Evolutionary conservation across 1,140 invertebrate genomes (phyloP).

Genomic region (Portunus trituberculatus): DNA sequence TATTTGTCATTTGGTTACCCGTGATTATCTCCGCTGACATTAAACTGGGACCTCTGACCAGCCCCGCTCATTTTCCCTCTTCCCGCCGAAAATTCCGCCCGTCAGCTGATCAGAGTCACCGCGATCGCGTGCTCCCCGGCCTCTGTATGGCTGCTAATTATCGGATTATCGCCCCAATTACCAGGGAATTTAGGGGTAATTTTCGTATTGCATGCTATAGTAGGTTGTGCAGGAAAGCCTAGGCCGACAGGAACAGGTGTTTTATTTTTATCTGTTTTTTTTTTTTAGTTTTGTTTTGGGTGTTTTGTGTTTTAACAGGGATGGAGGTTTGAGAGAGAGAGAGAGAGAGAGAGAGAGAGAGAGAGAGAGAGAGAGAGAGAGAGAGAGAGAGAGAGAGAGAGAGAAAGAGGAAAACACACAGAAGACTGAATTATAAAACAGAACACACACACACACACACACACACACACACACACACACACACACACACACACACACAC

Average conservation of each 20-base stretch:
- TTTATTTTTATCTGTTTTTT: too few relatives aligned
- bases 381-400: constrained; percentile 53
- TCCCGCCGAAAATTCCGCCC: neutral
- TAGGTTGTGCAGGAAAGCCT: neutral
- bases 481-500: constrained; percentile 45
- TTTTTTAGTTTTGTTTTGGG: too few relatives aligned
- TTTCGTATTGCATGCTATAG: constrained; percentile 44
- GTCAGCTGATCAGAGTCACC: neutral
- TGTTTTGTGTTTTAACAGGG: too few relatives aligned
- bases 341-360: constrained; percentile 22
- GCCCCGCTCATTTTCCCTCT: neutral
- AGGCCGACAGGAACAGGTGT: neutral
- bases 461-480: constrained; percentile 49
- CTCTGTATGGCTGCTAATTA: constrained; percentile 65
- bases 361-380: constrained; percentile 46
- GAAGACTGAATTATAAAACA: neutral
- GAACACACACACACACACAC: constrained; percentile 33
- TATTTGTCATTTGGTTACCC: constrained; percentile 22
- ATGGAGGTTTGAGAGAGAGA: neutral
- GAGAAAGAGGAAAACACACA: constrained; percentile 30
- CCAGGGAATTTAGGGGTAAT: constrained; percentile 58
- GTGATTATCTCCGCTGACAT: neutral
- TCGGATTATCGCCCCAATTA: constrained; percentile 65
- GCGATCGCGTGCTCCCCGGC: constrained; percentile 9
- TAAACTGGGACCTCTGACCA: neutral